A percentile compares a stretch with the other conserved stretches of the same genome.
Evolutionary conservation across 2,113 vertebrate genomes (phyloP).

Genomic region (Petroica traversi): DNA sequence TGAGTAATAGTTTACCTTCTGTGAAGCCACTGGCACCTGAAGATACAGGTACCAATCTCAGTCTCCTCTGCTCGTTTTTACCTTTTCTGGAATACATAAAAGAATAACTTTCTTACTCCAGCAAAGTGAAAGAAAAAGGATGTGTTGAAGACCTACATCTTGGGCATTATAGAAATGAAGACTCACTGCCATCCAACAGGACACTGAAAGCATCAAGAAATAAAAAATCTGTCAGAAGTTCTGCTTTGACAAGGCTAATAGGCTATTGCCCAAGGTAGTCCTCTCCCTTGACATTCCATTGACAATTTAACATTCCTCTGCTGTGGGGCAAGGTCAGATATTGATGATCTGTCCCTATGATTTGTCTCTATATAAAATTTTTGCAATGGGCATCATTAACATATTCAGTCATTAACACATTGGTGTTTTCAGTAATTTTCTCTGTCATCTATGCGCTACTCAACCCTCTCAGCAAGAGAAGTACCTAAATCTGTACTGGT

Average conservation of each 20-base stretch:
- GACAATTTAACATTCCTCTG: neutral
- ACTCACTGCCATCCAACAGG: neutral
- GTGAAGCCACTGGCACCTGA: neutral
- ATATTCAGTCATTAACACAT: neutral
- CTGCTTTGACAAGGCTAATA: neutral
- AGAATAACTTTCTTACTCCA: neutral
- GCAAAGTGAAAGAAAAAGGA: neutral
- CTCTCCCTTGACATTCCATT: neutral
- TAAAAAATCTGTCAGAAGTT: neutral
- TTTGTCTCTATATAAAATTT: neutral
- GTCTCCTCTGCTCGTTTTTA: neutral
- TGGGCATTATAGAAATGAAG: neutral
- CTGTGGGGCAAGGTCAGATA: neutral
- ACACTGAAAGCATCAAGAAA: neutral
- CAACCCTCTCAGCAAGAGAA: neutral
- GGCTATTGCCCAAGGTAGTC: rapidly evolving
- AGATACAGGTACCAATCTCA: neutral
- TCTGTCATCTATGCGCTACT: neutral
- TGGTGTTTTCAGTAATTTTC: neutral
- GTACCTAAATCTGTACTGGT: neutral
- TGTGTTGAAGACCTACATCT: neutral
- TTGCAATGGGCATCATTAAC: neutral
- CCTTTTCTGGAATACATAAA: neutral
- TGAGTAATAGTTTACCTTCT: neutral
- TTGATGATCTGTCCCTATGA: neutral